Percentiles rank a stretch among this genome's conserved stretches.
Evolutionary conservation across 2,797 vertebrate species (phyloP).

Genomic region (Lophotriccus pileatus): DNA sequence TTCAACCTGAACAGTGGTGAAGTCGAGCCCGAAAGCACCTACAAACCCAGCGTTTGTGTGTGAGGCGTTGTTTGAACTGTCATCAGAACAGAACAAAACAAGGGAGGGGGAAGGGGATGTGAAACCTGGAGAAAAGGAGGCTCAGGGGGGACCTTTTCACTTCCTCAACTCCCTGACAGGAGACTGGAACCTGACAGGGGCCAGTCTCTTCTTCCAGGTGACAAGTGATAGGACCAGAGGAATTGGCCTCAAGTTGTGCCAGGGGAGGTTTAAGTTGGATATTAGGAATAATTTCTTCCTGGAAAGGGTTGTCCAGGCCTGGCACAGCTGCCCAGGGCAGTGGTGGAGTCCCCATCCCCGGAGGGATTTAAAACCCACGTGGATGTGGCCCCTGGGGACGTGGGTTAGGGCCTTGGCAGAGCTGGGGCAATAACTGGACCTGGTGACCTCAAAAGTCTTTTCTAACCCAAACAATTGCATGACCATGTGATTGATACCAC

Average conservation of each 20-base stretch:
- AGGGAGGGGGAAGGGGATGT: too few species aligned
- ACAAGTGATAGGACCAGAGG: too few species aligned
- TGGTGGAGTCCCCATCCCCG: neutral
- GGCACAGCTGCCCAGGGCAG: neutral
- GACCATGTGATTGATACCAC: neutral
- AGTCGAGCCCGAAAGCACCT: fast-evolving
- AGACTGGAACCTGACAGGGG: neutral
- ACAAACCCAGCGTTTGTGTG: neutral
- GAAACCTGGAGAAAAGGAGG: neutral
- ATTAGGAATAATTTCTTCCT: neutral
- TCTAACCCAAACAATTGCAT: neutral
- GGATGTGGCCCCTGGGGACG: neutral
- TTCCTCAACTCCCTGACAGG: neutral
- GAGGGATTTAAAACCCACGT: neutral
- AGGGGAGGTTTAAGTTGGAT: neutral
- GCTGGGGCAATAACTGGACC: neutral
- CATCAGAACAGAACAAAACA: neutral
- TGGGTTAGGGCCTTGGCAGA: neutral
- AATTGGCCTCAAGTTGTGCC: neutral
- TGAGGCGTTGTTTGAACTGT: neutral
- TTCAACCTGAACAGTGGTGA: neutral
- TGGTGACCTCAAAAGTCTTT: neutral
- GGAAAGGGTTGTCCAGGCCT: neutral
- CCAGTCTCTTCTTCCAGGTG: neutral
- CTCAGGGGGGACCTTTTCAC: neutral